Percentiles rank a stretch among this genome's conserved stretches.
phyloP scores from a whole-genome alignment of 92 coral and sea anemone genomes.

The Galaxea fascicularis region DNA sequence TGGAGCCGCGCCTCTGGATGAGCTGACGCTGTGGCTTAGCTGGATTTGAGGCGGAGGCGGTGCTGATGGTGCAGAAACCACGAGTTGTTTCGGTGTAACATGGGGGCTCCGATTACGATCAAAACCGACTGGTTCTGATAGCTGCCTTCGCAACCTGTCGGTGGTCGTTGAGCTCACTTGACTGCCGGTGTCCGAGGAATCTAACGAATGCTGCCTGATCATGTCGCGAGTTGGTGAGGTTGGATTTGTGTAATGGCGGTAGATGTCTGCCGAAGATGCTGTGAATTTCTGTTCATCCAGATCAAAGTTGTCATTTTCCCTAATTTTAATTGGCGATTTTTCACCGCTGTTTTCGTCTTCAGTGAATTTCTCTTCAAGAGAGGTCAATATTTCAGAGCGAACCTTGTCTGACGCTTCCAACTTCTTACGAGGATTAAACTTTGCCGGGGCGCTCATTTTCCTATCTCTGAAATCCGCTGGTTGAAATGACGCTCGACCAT shows the following conservation, averaged over 20 bases:
- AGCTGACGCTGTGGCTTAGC: constrained; percentile 32
- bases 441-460: constrained; percentile 72
- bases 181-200: constrained; percentile 22
- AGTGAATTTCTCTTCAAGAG: constrained; percentile 41
- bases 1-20: constrained; percentile 38
- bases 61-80: not conserved
- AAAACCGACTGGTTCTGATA: constrained; percentile 22
- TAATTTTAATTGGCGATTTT: constrained; percentile 1
- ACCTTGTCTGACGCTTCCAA: constrained; percentile 63
- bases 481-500: not conserved
- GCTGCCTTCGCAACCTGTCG: constrained; percentile 25
- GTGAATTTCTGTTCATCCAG: not conserved
- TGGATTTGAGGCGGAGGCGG: not conserved
- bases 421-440: constrained; percentile 45
- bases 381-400: constrained; percentile 66
- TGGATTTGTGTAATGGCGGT: constrained; percentile 46
- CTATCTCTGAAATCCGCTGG: constrained; percentile 33
- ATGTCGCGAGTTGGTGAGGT: constrained; percentile 35
- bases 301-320: not conserved
- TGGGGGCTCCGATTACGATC: constrained; percentile 19
- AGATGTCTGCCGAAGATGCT: constrained; percentile 49
- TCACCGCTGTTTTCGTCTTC: constrained; percentile 15
- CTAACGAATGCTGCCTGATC: constrained; percentile 51
- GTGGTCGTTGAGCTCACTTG: not conserved
- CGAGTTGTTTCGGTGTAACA: not conserved